phyloP scores from a whole-genome alignment of 2,888 invertebrate genomes.

The Tenthredo livida region DNA sequence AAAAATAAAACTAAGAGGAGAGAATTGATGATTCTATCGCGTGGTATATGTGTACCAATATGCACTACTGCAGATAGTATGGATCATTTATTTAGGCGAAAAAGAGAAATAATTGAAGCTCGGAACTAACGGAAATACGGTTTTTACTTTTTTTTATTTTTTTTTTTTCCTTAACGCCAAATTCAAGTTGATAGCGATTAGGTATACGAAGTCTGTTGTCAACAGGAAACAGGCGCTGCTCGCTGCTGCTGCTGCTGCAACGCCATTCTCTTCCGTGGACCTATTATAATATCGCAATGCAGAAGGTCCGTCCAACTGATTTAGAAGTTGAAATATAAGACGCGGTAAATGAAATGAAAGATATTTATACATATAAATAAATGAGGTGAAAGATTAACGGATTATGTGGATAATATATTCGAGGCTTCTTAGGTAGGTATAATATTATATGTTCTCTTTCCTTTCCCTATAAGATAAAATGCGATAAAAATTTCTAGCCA shows the following conservation, averaged over 20 bases:
- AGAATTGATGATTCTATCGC: no score
- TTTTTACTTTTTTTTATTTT: background rate
- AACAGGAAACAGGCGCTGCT: constrained; percentile 29
- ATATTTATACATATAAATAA: no score
- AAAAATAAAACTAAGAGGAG: no score
- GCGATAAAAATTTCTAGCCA: background rate
- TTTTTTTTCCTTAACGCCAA: background rate
- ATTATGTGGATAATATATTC: no score
- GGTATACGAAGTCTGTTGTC: background rate
- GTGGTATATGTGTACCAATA: no score
- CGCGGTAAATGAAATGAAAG: background rate
- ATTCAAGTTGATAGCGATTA: constrained; percentile 7
- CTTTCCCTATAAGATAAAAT: no score
- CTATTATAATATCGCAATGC: background rate
- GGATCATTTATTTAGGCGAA: no score
- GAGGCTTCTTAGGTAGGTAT: no score
- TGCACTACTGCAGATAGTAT: no score
- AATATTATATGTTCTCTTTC: no score
- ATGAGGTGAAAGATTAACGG: no score
- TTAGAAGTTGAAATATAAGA: background rate
- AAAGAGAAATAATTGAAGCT: background rate
- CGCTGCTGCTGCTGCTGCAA: background rate
- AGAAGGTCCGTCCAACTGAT: background rate
- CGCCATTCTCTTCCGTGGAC: background rate
- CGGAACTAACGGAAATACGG: background rate